phyloP scores from a whole-genome alignment of 2,888 invertebrate genomes.

The Artemia sp. region DNA sequence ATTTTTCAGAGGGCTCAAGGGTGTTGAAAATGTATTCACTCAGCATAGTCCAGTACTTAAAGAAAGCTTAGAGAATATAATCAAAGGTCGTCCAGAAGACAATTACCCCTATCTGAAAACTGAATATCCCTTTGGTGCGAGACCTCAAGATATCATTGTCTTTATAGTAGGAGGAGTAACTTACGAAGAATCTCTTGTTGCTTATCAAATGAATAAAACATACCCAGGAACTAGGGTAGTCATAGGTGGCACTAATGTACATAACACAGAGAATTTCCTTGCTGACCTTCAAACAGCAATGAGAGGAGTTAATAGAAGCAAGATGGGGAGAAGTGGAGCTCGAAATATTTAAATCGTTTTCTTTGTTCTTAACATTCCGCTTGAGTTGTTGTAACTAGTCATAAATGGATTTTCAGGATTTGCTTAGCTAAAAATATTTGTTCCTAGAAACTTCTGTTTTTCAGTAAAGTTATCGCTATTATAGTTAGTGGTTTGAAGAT shows the following conservation, averaged over 20 bases:
- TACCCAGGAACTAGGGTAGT: conserved; percentile 57
- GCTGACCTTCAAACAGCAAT: conserved; percentile 50
- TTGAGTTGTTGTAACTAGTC: too few relatives aligned
- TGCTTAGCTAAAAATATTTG: too few relatives aligned
- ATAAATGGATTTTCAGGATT: too few relatives aligned
- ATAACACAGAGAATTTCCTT: conserved; percentile 64
- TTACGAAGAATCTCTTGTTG: conserved; percentile 78
- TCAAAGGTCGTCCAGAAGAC: conserved; percentile 72
- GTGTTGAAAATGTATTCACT: conserved; percentile 97
- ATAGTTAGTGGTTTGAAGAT: too few relatives aligned
- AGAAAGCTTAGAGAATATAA: conserved; percentile 71
- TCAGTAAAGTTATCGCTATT: too few relatives aligned
- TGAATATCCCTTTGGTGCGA: conserved; percentile 28
- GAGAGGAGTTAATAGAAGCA: not conserved
- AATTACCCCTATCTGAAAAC: conserved; percentile 62
- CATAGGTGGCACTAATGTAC: conserved; percentile 77
- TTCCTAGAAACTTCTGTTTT: too few relatives aligned
- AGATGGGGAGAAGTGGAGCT: not conserved
- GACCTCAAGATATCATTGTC: conserved; percentile 82
- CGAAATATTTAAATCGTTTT: not conserved
- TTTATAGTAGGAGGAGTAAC: conserved; percentile 93
- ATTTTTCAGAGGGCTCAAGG: conserved; percentile 71
- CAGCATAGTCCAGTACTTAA: conserved; percentile 87
- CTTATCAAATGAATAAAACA: conserved; percentile 58
- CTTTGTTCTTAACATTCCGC: too few relatives aligned